These are phyloP conservation scores for Stomorhina lunata DNA, from an alignment of 2,888 invertebrate genomes.

Conservation along the genomic window DNA sequence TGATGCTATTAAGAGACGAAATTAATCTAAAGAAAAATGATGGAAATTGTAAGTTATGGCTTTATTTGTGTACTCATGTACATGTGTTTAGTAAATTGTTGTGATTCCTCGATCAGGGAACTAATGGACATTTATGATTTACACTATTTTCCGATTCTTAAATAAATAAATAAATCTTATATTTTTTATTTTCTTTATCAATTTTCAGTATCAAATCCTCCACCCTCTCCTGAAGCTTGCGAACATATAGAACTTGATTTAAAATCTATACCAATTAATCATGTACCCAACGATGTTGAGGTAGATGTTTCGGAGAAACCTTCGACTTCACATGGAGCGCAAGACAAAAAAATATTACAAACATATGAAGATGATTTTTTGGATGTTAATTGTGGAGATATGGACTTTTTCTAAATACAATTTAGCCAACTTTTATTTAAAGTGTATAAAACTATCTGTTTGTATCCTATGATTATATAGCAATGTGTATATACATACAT, in stretches of 20 bases:
- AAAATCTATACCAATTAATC: conserved; percentile 80
- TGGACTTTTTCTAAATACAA: conserved; percentile 85
- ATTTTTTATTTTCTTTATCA: neutral
- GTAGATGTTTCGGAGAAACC: conserved; percentile 72
- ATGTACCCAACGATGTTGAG: conserved; percentile 72
- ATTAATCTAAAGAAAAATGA: conserved; percentile 73
- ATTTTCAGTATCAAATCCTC: conserved; percentile 84
- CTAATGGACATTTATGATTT: no score
- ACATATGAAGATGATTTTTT: conserved; percentile 86
- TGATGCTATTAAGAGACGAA: conserved; percentile 72
- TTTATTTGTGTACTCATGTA: no score
- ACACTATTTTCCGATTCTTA: no score
- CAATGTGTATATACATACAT: neutral
- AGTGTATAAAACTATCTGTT: conserved; percentile 33
- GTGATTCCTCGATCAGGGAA: no score
- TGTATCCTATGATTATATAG: conserved; percentile 19
- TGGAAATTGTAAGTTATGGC: conserved; percentile 71
- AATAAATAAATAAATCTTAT: neutral
- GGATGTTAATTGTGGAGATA: conserved; percentile 85
- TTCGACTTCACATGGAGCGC: conserved; percentile 72
- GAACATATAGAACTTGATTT: conserved; percentile 84
- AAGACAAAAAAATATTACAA: conserved; percentile 72
- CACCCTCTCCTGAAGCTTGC: conserved; percentile 88
- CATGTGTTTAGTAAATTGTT: no score
- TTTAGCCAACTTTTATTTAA: conserved; percentile 34